phyloP scores from a whole-genome alignment of 2,113 vertebrate genomes.

The Platysteira castanea region DNA sequence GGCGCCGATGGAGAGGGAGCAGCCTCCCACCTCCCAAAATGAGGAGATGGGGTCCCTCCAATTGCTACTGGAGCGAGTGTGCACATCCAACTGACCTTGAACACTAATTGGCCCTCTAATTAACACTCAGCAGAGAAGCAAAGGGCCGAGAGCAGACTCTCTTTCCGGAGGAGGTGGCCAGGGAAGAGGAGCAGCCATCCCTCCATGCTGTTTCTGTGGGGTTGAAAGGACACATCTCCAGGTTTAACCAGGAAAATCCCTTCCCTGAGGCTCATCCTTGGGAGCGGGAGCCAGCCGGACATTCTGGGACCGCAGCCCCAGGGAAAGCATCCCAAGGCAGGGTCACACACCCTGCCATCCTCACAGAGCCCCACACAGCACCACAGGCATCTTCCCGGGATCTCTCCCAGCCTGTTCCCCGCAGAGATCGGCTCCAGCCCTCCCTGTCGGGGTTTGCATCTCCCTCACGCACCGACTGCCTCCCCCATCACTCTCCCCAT shows the following conservation, averaged over 20 bases:
- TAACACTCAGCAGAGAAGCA: not conserved
- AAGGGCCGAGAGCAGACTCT: not conserved
- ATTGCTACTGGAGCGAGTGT: not conserved
- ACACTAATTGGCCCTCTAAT: conserved; percentile 29
- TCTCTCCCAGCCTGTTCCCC: not conserved
- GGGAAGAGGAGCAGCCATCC: not conserved
- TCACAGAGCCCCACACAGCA: rapidly evolving
- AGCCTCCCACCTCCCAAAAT: not conserved
- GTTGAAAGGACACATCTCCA: not conserved
- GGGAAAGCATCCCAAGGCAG: not conserved
- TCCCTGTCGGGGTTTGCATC: not conserved
- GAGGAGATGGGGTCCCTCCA: not conserved
- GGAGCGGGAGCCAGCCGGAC: rapidly evolving
- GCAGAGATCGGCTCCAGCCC: not conserved
- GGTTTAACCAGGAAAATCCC: not conserved
- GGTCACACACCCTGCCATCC: not conserved
- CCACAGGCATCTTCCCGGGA: rapidly evolving
- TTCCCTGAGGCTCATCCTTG: not conserved
- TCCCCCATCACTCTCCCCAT: not conserved
- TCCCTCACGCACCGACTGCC: rapidly evolving
- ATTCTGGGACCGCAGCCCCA: not conserved
- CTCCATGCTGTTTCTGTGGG: rapidly evolving
- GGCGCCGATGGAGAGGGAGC: not conserved
- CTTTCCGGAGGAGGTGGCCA: not conserved
- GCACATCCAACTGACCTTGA: conserved; percentile 28